These are phyloP conservation scores for Fistularia tabacaria DNA, from an alignment of 2,797 vertebrate species.

Conservation along the genomic window DNA sequence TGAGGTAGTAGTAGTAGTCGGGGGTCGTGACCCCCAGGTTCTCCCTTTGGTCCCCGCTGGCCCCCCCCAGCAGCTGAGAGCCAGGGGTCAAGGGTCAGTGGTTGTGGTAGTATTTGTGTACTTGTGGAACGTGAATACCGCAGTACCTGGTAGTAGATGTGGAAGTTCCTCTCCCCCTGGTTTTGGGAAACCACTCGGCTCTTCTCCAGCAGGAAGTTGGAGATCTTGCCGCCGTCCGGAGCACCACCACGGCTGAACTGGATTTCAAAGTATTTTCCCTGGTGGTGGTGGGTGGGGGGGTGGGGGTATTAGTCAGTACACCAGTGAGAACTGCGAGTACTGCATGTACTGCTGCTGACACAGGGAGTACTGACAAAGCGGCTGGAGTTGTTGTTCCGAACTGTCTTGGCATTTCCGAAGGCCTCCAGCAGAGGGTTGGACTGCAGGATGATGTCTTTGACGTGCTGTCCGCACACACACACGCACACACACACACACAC, in stretches of 20 bases:
- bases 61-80: conserved; percentile 74
- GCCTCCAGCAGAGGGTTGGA: conserved; percentile 84
- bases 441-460: conserved; percentile 84
- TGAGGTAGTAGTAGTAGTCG: conserved; percentile 83
- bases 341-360: neutral
- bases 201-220: conserved; percentile 83
- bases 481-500: neutral
- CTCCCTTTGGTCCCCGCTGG: conserved; percentile 72
- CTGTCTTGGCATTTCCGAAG: conserved; percentile 82
- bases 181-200: conserved; percentile 82
- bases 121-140: neutral
- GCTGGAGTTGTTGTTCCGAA: conserved; percentile 85
- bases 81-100: conserved; percentile 16
- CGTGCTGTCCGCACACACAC: conserved; percentile 60
- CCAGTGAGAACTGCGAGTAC: neutral
- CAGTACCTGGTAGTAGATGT: conserved; percentile 79
- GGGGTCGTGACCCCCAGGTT: conserved; percentile 79
- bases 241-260: conserved; percentile 84
- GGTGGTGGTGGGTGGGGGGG: too few species aligned
- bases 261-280: conserved; percentile 89
- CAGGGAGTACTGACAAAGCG: conserved; percentile 76
- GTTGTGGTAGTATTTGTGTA: neutral
- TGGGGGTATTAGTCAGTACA: neutral
- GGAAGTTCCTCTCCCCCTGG: conserved; percentile 79
- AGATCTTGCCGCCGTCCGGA: conserved; percentile 83